These are phyloP conservation scores for Cyanistes caeruleus DNA, from an alignment of 2,113 vertebrate species.

Conservation along the genomic window DNA sequence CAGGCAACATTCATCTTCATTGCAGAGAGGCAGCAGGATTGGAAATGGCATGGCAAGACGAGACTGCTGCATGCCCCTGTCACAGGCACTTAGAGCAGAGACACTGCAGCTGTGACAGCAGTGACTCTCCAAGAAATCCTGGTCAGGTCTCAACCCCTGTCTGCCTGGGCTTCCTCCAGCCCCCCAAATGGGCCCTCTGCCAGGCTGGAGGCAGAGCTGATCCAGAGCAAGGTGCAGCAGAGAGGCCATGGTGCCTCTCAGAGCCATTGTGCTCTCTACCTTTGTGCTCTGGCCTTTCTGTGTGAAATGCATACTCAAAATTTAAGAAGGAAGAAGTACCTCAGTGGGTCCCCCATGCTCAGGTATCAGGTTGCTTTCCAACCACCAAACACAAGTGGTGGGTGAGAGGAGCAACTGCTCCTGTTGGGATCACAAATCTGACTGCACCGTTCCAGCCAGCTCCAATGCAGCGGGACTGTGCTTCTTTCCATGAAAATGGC, in stretches of 20 bases:
- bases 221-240: neutral
- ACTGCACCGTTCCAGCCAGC: neutral
- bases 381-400: neutral
- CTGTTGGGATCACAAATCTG: neutral
- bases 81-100: constrained; percentile 11
- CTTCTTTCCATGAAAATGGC: neutral
- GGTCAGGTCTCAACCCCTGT: neutral
- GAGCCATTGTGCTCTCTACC: neutral
- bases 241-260: neutral
- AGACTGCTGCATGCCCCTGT: constrained; percentile 4
- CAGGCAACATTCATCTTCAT: constrained; percentile 54
- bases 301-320: neutral
- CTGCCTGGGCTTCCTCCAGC: neutral
- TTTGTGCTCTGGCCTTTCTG: neutral
- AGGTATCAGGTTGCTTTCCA: neutral
- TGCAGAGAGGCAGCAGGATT: neutral
- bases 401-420: neutral
- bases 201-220: neutral
- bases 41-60: constrained; percentile 17
- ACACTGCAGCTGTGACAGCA: neutral
- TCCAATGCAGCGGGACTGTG: accelerated
- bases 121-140: neutral
- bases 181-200: neutral
- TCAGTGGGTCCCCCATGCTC: neutral
- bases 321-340: neutral